Evolutionary conservation across 2,113 vertebrate species (phyloP).

Genomic region (Ardeotis arabs): DNA sequence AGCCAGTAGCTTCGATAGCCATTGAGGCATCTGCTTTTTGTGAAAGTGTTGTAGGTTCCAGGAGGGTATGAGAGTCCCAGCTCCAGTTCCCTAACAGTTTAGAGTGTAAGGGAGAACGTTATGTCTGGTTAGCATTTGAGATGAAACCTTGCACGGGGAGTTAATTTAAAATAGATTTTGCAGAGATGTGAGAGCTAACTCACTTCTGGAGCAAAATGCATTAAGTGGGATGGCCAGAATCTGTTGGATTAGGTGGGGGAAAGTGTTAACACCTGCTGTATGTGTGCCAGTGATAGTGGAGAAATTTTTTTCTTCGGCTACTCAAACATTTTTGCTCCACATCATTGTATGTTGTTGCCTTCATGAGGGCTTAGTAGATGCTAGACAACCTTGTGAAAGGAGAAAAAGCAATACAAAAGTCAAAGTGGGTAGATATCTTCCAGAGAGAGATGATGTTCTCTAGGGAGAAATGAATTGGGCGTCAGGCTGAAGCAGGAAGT

Average conservation of each 20-base stretch:
- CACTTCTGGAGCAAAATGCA: background rate
- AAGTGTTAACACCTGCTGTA: background rate
- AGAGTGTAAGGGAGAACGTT: background rate
- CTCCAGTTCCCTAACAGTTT: background rate
- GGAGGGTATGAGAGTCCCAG: background rate
- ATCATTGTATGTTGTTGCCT: background rate
- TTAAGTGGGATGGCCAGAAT: background rate
- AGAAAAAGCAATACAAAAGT: background rate
- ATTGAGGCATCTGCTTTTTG: background rate
- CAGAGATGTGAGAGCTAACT: fast-evolving
- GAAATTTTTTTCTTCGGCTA: background rate
- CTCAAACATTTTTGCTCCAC: background rate
- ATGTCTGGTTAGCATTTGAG: background rate
- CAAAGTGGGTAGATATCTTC: background rate
- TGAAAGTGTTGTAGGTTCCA: background rate
- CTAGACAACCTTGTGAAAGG: background rate
- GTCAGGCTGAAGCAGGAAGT: background rate
- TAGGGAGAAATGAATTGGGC: background rate
- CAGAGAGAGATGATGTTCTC: background rate
- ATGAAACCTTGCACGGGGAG: background rate
- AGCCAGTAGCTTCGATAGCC: background rate
- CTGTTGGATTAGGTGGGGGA: background rate
- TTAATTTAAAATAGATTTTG: background rate
- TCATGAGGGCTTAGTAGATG: background rate
- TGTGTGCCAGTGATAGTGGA: background rate